Evolutionary conservation across 2,888 invertebrate genomes (phyloP).

Genomic region (Corbicula japonica): DNA sequence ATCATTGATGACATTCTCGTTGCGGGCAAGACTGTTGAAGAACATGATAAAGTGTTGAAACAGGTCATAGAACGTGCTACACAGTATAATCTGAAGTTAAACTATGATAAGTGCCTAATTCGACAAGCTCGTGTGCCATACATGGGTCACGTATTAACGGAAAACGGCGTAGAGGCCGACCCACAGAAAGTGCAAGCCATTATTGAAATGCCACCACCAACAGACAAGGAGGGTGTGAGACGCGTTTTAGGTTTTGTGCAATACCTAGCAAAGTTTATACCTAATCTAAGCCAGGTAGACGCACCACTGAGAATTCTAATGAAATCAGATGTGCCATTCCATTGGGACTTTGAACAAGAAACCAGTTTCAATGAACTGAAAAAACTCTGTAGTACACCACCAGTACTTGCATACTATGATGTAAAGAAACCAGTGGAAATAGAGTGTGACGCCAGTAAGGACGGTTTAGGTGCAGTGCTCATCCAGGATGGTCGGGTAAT

Average conservation of each 20-base stretch:
- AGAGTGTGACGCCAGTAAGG: constrained; percentile 57
- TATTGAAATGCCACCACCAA: constrained; percentile 55
- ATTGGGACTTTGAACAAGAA: constrained; percentile 58
- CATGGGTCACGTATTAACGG: constrained; percentile 55
- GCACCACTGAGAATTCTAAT: constrained; percentile 51
- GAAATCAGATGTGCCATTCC: constrained; percentile 45
- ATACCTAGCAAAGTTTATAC: constrained; percentile 56
- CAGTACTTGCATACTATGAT: constrained; percentile 59
- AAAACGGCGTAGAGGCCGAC: constrained; percentile 44
- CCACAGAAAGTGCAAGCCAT: constrained; percentile 53
- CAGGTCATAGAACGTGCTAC: constrained; percentile 53
- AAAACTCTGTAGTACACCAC: constrained; percentile 49
- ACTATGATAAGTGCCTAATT: constrained; percentile 55
- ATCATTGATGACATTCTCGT: constrained; percentile 67
- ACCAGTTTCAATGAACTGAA: constrained; percentile 45
- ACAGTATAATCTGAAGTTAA: constrained; percentile 60
- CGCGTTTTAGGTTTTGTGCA: background rate
- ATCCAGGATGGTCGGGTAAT: constrained; percentile 56
- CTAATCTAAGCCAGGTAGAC: constrained; percentile 56
- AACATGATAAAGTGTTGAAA: constrained; percentile 56
- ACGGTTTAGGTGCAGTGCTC: constrained; percentile 61
- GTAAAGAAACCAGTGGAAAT: constrained; percentile 51
- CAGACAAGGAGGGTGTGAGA: constrained; percentile 53
- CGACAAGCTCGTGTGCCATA: constrained; percentile 41
- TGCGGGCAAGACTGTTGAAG: constrained; percentile 37